Conservation (phyloP, 2,797 vertebrate genomes). For the Cyclopterus lumpus region DNA sequence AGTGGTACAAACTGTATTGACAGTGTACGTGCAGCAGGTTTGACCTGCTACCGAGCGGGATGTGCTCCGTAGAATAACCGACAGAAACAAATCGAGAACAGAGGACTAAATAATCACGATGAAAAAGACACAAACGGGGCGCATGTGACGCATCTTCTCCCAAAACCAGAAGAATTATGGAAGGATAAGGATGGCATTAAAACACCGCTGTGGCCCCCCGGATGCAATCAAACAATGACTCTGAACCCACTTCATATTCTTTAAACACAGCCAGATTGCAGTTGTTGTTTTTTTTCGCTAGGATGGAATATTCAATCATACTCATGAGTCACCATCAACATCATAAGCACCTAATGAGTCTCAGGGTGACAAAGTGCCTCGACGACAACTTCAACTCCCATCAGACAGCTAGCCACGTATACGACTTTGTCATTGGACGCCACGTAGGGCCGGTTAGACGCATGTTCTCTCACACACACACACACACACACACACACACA, state of each 20-base stretch:
- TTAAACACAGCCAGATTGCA: conserved; percentile 47
- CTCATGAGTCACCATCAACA: conserved; percentile 57
- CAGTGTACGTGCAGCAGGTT: not conserved
- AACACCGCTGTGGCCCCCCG: conserved; percentile 4
- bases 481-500: conserved; percentile 18
- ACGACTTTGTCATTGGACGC: conserved; percentile 44
- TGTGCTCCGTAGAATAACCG: not conserved
- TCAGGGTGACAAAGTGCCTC: conserved; percentile 46
- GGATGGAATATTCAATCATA: conserved; percentile 60
- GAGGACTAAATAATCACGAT: conserved; percentile 8
- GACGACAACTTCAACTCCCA: conserved; percentile 47
- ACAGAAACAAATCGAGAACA: not conserved
- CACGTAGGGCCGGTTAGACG: not conserved
- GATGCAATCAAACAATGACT: conserved; percentile 43
- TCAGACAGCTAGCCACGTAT: conserved; percentile 35
- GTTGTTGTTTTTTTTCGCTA: conserved; percentile 60
- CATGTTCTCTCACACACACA: too few relatives aligned
- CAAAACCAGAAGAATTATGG: conserved; percentile 44
- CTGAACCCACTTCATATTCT: conserved; percentile 53
- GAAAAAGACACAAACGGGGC: conserved; percentile 30
- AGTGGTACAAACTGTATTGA: not conserved
- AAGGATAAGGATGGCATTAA: conserved; percentile 38
- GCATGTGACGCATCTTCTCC: conserved; percentile 39
- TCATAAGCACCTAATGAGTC: conserved; percentile 61
- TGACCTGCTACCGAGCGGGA: not conserved